phyloP scores from a whole-genome alignment of 2,113 vertebrate species.

The Martes martes region DNA sequence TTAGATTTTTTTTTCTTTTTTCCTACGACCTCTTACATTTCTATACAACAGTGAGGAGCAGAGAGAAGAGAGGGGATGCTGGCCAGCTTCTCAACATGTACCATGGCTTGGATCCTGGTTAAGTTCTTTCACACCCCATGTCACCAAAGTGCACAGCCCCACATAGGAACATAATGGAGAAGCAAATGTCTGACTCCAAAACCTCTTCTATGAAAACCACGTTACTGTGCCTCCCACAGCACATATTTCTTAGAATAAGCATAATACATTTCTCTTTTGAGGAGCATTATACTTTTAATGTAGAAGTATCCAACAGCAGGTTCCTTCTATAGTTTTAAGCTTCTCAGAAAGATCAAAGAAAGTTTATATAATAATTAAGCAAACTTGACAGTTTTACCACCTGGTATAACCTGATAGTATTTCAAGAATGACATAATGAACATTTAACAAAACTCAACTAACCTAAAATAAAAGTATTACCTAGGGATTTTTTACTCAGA shows the following conservation, averaged over 20 bases:
- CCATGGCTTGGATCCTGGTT: background rate
- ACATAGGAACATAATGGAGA: background rate
- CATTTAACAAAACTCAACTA: background rate
- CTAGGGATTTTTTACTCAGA: background rate
- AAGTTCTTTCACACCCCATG: too few species aligned
- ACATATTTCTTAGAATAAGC: background rate
- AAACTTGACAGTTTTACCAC: background rate
- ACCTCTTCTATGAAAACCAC: background rate
- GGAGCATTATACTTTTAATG: background rate
- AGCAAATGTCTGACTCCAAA: background rate
- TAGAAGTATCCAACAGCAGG: background rate
- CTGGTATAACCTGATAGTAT: background rate
- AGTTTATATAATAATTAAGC: background rate
- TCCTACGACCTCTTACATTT: background rate
- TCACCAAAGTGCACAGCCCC: background rate
- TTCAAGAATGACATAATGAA: constrained; percentile 19
- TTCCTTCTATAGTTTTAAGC: background rate
- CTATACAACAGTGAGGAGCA: background rate
- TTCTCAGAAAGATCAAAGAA: background rate
- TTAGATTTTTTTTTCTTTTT: background rate
- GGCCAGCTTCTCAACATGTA: background rate
- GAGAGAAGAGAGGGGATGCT: background rate
- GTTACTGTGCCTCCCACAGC: background rate
- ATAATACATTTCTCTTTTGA: background rate
- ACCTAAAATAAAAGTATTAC: background rate